phyloP scores from a whole-genome alignment of 53 echinoderm and acorn worm species.

The Arbacia lixula region DNA sequence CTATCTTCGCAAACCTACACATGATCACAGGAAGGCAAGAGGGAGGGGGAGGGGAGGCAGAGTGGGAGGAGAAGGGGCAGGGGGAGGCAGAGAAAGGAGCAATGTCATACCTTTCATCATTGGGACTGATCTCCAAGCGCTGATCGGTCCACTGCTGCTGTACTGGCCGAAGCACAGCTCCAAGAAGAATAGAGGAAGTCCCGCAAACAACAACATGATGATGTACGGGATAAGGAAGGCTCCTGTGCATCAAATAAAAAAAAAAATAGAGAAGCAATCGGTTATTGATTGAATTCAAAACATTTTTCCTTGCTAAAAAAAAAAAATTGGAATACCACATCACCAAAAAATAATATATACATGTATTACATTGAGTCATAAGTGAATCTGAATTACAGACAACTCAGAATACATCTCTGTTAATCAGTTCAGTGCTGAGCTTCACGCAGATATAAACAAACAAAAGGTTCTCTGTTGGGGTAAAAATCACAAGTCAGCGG shows the following conservation, averaged over 20 bases:
- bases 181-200: slow-evolving; percentile 92
- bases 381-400: too few species aligned
- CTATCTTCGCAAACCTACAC: too few species aligned
- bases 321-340: not conserved
- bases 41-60: too few species aligned
- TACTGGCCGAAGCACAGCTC: slow-evolving; percentile 95
- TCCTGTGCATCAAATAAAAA: slow-evolving; percentile 47
- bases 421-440: too few species aligned
- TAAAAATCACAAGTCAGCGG: too few species aligned
- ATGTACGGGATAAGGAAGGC: slow-evolving; percentile 69
- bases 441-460: too few species aligned
- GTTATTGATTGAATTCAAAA: not conserved
- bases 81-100: not conserved
- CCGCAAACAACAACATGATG: slow-evolving; percentile 92
- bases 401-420: too few species aligned
- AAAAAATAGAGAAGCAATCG: not conserved
- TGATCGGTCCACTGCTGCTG: slow-evolving; percentile 91
- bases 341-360: too few species aligned
- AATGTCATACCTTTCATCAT: slow-evolving; percentile 81
- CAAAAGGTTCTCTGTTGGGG: too few species aligned
- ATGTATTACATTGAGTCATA: too few species aligned
- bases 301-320: not conserved
- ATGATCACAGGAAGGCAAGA: too few species aligned
- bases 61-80: slow-evolving; percentile 69
- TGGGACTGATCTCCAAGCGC: slow-evolving; percentile 91